Base-by-base conservation (phyloP, 2,888 invertebrate genomes). In the Parapristionchus giblindavisi region DNA sequence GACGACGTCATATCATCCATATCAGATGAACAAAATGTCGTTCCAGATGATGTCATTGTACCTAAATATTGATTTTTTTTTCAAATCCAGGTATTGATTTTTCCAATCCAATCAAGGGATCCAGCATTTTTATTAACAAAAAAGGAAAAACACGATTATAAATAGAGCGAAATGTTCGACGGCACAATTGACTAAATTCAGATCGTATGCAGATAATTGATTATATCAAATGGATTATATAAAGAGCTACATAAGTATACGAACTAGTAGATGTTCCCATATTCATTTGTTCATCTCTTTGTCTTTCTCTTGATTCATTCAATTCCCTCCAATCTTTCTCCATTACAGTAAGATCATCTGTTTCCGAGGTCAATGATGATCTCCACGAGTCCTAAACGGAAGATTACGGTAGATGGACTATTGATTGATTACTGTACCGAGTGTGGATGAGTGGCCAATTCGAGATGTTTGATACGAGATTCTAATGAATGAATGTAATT, bases 401-500 rank as follows among this genome's bases (percentile, higher is more conserved):
- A 65, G 11, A 32, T 63, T 11, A 40, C 14, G 21, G 17, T 32
- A 58, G 3, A 4, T 27, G 11, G 5, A 58, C 29, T 3, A 14
- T 54, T 8, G 27, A n/a, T 21, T 4, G 52, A 4, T 8, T 24
- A n/a, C 17, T 34, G 5, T 68, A 68, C 68, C 68, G 43, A 51
- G 51, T 68, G 68, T 21, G 51, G 51, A 24, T 51, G 36, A 3
- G 34, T 48, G 52, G 61, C 54, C n/a, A 40, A 11, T 89, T 90
- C 90, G 60, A 90, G 79, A 61, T 88, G 87, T 71, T 85, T 92
- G 68, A 96, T 93, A 86, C 94, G 92, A 81, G 93, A 92, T 89
- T 96, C 96, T 84, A 96, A 90, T 82, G 93, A 93, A 81, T 93
- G 91, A 8, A 96, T 95, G 89, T 96, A 96, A 87, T 94, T 94